Percentiles rank a stretch among this genome's conserved stretches.
phyloP scores from a whole-genome alignment of 1,140 invertebrate genomes.

The Drosophila pseudoobscura region DNA sequence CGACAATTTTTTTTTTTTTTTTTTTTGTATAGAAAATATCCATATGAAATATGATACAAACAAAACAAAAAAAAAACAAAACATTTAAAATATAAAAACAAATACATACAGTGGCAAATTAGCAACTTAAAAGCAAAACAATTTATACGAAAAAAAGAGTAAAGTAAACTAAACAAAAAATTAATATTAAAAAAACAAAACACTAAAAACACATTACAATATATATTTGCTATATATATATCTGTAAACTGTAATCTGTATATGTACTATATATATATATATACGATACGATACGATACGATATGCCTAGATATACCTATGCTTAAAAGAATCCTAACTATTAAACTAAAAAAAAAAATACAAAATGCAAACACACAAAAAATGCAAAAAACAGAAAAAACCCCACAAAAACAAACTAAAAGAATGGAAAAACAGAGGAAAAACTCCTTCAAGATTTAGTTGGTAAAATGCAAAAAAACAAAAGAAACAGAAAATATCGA shows the following conservation, averaged over 20 bases:
- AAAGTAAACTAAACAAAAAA: slow-evolving; percentile 44
- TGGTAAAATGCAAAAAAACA: slow-evolving; percentile 29
- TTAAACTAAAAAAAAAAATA: slow-evolving; percentile 50
- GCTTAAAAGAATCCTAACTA: slow-evolving; percentile 73
- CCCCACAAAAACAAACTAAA: slow-evolving; percentile 57
- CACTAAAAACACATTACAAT: slow-evolving; percentile 62
- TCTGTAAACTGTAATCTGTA: slow-evolving; percentile 60
- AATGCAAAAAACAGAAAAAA: slow-evolving; percentile 26
- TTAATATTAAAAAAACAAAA: slow-evolving; percentile 43
- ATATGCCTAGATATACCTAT: slow-evolving; percentile 58
- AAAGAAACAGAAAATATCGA: slow-evolving; percentile 29
- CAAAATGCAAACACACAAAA: slow-evolving; percentile 22
- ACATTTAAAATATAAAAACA: slow-evolving; percentile 34
- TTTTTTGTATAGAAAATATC: slow-evolving; percentile 60
- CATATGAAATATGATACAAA: slow-evolving; percentile 32
- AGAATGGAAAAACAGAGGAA: slow-evolving; percentile 20
- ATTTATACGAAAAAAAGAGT: slow-evolving; percentile 38
- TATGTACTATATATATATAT: slow-evolving; percentile 59
- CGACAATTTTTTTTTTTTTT: slow-evolving; percentile 35
- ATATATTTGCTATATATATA: slow-evolving; percentile 52
- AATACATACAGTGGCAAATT: slow-evolving; percentile 54
- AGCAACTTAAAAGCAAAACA: slow-evolving; percentile 49
- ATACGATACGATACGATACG: slow-evolving; percentile 9
- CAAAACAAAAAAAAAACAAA: slow-evolving; percentile 24
- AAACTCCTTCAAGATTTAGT: slow-evolving; percentile 51